phyloP scores from a whole-genome alignment of 2,797 vertebrate species.

The Eulemur mongoz region DNA sequence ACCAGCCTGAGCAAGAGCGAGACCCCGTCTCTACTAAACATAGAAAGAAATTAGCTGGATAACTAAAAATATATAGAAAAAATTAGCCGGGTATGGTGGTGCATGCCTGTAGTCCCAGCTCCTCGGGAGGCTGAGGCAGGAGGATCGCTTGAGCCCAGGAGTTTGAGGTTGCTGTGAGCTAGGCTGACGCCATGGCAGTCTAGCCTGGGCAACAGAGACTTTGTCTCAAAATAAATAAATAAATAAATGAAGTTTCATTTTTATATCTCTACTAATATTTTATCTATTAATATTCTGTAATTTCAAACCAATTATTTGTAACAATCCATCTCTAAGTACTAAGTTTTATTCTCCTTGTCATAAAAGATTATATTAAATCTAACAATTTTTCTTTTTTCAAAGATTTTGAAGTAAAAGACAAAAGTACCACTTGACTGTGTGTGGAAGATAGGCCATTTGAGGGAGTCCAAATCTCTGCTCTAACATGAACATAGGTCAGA shows the following conservation, averaged over 20 bases:
- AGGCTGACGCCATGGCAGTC: too few relatives aligned
- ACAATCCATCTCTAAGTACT: constrained; percentile 33
- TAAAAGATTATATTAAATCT: constrained; percentile 63
- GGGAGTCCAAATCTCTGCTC: constrained; percentile 71
- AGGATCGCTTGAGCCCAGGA: too few relatives aligned
- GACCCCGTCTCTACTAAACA: too few relatives aligned
- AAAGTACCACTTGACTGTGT: constrained; percentile 66
- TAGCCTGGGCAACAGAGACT: too few relatives aligned
- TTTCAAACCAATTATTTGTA: constrained; percentile 52
- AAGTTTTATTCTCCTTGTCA: constrained; percentile 69
- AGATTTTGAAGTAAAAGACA: constrained; percentile 53
- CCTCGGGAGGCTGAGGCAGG: too few relatives aligned
- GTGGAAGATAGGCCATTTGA: constrained; percentile 51
- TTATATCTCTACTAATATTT: not conserved
- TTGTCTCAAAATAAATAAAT: too few relatives aligned
- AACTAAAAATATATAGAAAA: too few relatives aligned
- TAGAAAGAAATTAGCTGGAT: too few relatives aligned
- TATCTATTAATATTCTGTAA: not conserved
- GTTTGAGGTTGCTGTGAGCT: too few relatives aligned
- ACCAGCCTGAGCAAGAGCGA: too few relatives aligned
- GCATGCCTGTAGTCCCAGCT: too few relatives aligned
- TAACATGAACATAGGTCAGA: constrained; percentile 70
- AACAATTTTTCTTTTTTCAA: constrained; percentile 63
- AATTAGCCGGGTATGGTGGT: too few relatives aligned
- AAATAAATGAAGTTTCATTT: not conserved